Conservation (phyloP, 1,140 invertebrate genomes). For the Leptopilina boulardi region DNA sequence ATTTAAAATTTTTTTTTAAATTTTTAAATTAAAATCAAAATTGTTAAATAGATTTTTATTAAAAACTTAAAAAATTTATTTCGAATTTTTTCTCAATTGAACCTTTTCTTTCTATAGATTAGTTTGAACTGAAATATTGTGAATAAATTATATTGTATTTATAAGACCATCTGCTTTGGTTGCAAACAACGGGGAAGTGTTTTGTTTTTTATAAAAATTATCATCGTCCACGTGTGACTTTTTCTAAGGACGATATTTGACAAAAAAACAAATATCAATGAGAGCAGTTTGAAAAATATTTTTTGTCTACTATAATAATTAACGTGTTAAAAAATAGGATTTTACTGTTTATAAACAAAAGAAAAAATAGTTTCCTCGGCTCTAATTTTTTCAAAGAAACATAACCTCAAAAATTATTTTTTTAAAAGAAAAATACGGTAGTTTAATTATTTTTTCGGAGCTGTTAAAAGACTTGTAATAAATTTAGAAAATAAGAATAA, state of each 20-base stretch:
- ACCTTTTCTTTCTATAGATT: not conserved
- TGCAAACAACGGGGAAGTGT: not conserved
- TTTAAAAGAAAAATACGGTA: too few relatives aligned
- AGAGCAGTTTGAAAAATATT: not conserved
- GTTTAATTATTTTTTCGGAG: too few relatives aligned
- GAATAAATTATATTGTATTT: not conserved
- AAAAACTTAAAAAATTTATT: too few relatives aligned
- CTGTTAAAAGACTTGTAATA: too few relatives aligned
- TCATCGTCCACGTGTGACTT: not conserved
- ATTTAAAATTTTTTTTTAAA: not conserved
- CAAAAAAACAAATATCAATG: not conserved
- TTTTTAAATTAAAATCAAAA: too few relatives aligned
- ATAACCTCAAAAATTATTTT: too few relatives aligned
- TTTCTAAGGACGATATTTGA: not conserved
- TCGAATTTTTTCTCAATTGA: too few relatives aligned
- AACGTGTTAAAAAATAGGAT: not conserved
- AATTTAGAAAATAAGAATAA: too few relatives aligned
- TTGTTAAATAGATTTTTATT: too few relatives aligned
- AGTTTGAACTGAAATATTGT: not conserved
- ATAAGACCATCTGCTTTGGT: not conserved
- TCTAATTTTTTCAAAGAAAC: not conserved
- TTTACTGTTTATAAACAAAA: not conserved
- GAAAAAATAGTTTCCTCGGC: not conserved
- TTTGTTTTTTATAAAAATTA: slow-evolving; percentile 17
- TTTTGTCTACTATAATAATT: not conserved